Conservation (phyloP, 2,113 vertebrate genomes). For the Cryptotis parvus region DNA sequence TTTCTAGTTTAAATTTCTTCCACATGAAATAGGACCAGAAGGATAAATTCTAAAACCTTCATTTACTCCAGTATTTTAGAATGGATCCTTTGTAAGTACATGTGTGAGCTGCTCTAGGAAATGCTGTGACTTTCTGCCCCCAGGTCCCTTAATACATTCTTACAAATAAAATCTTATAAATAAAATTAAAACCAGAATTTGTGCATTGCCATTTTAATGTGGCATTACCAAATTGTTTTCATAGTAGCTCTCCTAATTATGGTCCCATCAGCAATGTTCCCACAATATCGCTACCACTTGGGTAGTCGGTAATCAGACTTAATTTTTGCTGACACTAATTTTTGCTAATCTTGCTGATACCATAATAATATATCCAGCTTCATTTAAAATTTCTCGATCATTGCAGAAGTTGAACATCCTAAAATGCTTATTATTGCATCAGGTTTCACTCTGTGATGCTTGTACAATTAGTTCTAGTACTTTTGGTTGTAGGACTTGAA, state of each 20-base stretch:
- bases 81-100: not conserved
- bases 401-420: not conserved
- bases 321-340: not conserved
- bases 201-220: not conserved
- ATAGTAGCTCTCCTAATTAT: not conserved
- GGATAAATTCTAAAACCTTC: not conserved
- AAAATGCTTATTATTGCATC: not conserved
- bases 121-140: not conserved
- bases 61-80: not conserved
- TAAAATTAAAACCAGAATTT: not conserved
- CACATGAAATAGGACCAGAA: not conserved
- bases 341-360: not conserved
- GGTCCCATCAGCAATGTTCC: not conserved
- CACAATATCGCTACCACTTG: not conserved
- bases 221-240: not conserved
- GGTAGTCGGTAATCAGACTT: not conserved
- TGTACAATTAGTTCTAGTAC: too few relatives aligned
- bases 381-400: conserved; percentile 21
- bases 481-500: too few relatives aligned
- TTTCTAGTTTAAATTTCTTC: conserved; percentile 45
- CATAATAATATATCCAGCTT: not conserved
- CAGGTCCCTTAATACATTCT: not conserved
- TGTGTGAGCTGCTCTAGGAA: not conserved
- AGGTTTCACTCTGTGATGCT: not conserved
- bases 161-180: not conserved